Base-by-base conservation (phyloP, 2,113 vertebrate genomes). In the Notothenia coriiceps region DNA sequence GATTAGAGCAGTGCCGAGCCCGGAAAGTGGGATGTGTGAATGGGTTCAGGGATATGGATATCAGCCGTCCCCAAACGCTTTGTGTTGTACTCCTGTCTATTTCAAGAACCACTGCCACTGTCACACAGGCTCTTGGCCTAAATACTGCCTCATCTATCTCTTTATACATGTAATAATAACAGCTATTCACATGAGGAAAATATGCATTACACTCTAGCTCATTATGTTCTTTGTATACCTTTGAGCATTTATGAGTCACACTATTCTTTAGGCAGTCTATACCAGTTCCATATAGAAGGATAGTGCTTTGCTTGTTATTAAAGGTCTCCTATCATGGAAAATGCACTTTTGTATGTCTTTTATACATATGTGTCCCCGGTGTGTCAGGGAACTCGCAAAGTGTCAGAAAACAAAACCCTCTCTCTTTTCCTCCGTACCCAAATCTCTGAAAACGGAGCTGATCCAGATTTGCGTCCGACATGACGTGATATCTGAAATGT, bases 41-140 rank as follows among this genome's bases (percentile, higher is more conserved):
- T 73, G 80, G 82, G 86, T 66, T 82, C 43, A 59, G 86, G 79
- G 88, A 93, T 88, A 90, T 86, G 83, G 85, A 77, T 85, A 93
- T 85, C 85, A 87, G 75, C 50, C 49, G 62, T 88, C 89, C 93
- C 92, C 52, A 46, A 52, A 84, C 89, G 86, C 65, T 76, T 87
- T 79, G 84, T 83, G 84, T 89, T 87, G 78, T 81, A 90, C 85
- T 91, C 72, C 61, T 80, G 86, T 86, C 89, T 94, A 91, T 92
- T 93, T 92, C 79, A 79, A 92, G 90, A 86, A 70, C 59, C 84
- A 75, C 68, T 70, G 61, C 65, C 40, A 35, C 49, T 70, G 85
- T 87, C 70, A 77, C 70, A 25, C 17, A 68, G 18, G 44, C 65
- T 65, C 75, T 63, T 91, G 91, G 83, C 90, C 93, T 86, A 76